Evolutionary conservation across 2,113 vertebrate genomes (phyloP).

Genomic region (Platysternon megacephalum): DNA sequence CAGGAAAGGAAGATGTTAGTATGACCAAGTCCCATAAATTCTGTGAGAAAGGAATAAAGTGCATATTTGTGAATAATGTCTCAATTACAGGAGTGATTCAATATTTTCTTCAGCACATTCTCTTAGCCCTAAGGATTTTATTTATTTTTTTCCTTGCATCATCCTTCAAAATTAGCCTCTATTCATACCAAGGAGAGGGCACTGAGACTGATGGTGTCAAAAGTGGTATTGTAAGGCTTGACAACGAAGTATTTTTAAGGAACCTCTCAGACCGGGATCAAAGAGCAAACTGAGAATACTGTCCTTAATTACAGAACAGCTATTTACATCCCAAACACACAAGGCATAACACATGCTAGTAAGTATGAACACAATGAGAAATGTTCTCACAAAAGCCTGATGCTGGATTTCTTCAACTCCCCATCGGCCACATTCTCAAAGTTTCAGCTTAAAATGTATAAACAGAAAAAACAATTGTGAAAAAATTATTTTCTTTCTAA

Average conservation of each 20-base stretch:
- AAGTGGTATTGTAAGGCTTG: not conserved
- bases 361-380: not conserved
- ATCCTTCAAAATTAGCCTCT: not conserved
- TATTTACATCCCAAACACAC: not conserved
- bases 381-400: not conserved
- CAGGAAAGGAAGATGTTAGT: not conserved
- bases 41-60: not conserved
- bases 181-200: not conserved
- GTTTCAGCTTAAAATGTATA: constrained; percentile 1
- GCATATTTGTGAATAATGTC: not conserved
- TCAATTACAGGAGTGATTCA: accelerated
- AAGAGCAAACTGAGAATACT: not conserved
- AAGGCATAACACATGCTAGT: not conserved
- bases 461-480: not conserved
- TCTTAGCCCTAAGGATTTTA: not conserved
- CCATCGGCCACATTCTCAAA: not conserved
- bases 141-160: not conserved
- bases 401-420: not conserved
- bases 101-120: not conserved
- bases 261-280: not conserved
- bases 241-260: not conserved
- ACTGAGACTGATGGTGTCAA: not conserved
- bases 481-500: not conserved
- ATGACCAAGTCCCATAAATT: accelerated
- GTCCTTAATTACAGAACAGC: not conserved